A percentile compares a stretch with the other conserved stretches of the same genome.
phyloP scores from a whole-genome alignment of 2,888 invertebrate genomes.

The Agrotis puta region DNA sequence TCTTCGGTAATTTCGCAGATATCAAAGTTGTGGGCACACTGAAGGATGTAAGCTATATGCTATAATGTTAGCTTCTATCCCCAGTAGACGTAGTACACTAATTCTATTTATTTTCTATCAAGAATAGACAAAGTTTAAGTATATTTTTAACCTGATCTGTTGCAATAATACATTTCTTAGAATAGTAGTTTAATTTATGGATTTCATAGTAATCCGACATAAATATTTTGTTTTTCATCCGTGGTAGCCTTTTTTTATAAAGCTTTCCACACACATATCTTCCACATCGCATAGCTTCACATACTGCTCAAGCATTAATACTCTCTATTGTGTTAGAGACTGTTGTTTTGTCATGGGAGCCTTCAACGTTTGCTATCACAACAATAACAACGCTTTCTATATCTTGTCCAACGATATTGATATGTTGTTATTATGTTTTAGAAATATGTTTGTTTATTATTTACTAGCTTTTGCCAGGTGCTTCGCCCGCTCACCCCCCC shows the following conservation, averaged over 20 bases:
- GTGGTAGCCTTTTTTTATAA: no score
- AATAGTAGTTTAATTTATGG: no score
- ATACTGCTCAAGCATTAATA: slow-evolving; percentile 12
- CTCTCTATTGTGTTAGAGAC: slow-evolving; percentile 53
- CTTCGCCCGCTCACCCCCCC: no score
- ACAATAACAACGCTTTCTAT: slow-evolving; percentile 55
- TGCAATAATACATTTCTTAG: no score
- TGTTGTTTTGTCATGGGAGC: slow-evolving; percentile 68
- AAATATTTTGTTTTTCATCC: no score
- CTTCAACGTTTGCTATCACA: slow-evolving; percentile 54
- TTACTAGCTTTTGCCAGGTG: no score
- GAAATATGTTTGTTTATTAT: background rate
- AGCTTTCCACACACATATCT: no score
- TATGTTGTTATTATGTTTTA: slow-evolving; percentile 6
- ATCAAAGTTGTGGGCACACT: slow-evolving; percentile 16
- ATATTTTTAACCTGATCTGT: no score
- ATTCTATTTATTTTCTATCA: no score
- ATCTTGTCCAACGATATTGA: slow-evolving; percentile 11
- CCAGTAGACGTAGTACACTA: no score
- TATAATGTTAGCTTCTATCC: background rate
- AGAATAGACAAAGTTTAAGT: no score
- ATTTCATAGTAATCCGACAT: no score
- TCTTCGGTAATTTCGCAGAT: slow-evolving; percentile 63
- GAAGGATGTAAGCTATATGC: slow-evolving; percentile 24
- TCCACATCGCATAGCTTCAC: background rate